Conservation (phyloP, 2,797 vertebrate species). For the Pseudocheirus occidentalis region DNA sequence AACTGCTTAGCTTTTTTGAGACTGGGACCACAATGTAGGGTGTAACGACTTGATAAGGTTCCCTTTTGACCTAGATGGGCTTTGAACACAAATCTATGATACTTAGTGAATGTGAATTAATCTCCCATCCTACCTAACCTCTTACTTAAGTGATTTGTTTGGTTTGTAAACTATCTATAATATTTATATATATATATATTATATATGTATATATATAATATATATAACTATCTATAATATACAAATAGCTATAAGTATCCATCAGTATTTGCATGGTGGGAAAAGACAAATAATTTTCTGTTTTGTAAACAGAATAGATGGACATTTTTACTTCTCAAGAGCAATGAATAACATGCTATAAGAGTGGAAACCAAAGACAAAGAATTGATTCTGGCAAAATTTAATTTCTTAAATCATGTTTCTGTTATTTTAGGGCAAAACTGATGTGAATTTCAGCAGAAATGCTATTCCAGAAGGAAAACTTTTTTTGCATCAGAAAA, state of each 20-base stretch:
- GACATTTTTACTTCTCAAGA: slow-evolving; percentile 22
- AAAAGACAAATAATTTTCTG: background rate
- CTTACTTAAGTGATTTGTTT: background rate
- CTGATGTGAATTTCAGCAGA: slow-evolving; percentile 44
- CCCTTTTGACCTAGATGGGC: background rate
- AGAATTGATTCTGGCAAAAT: slow-evolving; percentile 53
- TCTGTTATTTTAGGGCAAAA: slow-evolving; percentile 54
- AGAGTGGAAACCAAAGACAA: slow-evolving; percentile 14
- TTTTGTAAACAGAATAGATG: background rate
- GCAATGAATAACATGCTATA: background rate
- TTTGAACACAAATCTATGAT: slow-evolving; percentile 9
- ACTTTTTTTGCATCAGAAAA: slow-evolving; percentile 52
- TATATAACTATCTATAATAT: background rate
- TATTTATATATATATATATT: too few species aligned
- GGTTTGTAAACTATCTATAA: background rate
- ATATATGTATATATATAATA: too few species aligned
- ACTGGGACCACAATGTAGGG: background rate
- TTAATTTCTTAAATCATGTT: slow-evolving; percentile 36
- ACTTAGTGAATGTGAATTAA: slow-evolving; percentile 12
- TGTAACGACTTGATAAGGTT: slow-evolving; percentile 2
- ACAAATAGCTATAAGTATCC: background rate
- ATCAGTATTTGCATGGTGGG: background rate
- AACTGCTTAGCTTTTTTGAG: background rate
- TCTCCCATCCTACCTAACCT: background rate
- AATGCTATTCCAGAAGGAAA: slow-evolving; percentile 53